These are phyloP conservation scores for Micronycteris hirsuta DNA, from an alignment of 2,113 vertebrate genomes.

Conservation along the genomic window DNA sequence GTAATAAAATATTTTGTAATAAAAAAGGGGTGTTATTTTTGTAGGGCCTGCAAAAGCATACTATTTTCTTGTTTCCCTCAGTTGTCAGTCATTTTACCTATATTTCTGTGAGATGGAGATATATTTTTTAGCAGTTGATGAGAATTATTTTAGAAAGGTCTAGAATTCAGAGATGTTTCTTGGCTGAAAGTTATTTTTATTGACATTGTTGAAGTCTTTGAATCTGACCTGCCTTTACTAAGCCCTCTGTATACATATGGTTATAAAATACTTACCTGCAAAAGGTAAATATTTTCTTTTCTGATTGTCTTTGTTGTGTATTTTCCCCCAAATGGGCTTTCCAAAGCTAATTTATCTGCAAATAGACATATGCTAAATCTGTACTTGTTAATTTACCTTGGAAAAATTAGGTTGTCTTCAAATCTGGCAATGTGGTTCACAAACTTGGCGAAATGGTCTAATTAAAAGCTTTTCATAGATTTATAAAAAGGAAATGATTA, in stretches of 20 bases:
- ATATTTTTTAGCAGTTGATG: neutral
- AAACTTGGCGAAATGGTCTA: slow-evolving; percentile 64
- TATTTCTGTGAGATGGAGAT: neutral
- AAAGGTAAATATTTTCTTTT: slow-evolving; percentile 52
- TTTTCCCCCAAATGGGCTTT: neutral
- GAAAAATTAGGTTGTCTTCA: slow-evolving; percentile 69
- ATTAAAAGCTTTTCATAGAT: slow-evolving; percentile 61
- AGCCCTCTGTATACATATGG: neutral
- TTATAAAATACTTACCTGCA: slow-evolving; percentile 28
- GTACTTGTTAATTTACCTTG: slow-evolving; percentile 68
- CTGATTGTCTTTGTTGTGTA: neutral
- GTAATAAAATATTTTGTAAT: too few relatives aligned
- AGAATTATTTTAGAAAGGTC: slow-evolving; percentile 26
- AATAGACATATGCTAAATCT: slow-evolving; percentile 60
- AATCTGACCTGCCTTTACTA: slow-evolving; percentile 1
- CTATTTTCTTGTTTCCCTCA: neutral
- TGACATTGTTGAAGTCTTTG: neutral
- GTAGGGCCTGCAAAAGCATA: neutral
- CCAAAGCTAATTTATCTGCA: slow-evolving; percentile 50
- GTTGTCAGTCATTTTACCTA: neutral
- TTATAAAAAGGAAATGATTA: slow-evolving; percentile 7
- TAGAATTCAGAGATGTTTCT: slow-evolving; percentile 17
- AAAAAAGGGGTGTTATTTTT: too few relatives aligned
- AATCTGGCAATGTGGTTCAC: slow-evolving; percentile 57
- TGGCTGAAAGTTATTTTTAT: neutral